Evolutionary conservation across 2,113 vertebrate species (phyloP), one percentile per base, ranked within the genome.

Genomic region (Lipophrys pholis): DNA sequence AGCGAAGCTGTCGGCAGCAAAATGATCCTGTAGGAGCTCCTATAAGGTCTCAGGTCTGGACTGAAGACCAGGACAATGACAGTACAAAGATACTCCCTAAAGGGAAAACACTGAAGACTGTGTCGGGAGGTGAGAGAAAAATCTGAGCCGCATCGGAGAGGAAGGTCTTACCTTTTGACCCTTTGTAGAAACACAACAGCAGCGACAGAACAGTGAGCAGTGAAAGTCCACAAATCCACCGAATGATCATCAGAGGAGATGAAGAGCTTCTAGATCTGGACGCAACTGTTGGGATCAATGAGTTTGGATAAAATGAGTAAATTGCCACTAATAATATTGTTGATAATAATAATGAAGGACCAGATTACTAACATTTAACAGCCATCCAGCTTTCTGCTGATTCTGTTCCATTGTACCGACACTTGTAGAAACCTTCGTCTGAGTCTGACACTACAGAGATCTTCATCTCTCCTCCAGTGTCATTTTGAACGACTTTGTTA

Each of bases 361-460:
- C 21, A 6, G 41, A 6, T 42, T 48, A 41, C 67, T 78, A 41
- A 84, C 84, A 2, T 69, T 10, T 68, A 0, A 89, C 70, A 5
- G 76, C 36, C 69, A 89, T 54, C 87, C 84, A 89, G 6, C 81
- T 86, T 60, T 69, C 21, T 30, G 6, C 1, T 38, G 73, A 78
- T 12, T 30, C 5, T 0, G 17, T 0, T 12, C 11, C 15, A 57
- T n/a, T 58, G 40, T 35, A 35, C 2, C 6, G 0, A 71, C 87
- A 89, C 46, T 54, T 69, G 53, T 89, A 89, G 49, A 80, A 72
- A 0, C 87, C 87, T 49, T 89, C 75, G 8, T 89, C 58, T 40
- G 73, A 79, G 67, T 48, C 67, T 9, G 78, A 82, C 57, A 82
- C 78, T 54, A 69, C 59, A 14, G 63, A 9, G 2, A 89, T 80